A percentile compares a stretch with the other conserved stretches of the same genome.
phyloP scores from a whole-genome alignment of 1,140 invertebrate species.

The Epicauta chinensis region DNA sequence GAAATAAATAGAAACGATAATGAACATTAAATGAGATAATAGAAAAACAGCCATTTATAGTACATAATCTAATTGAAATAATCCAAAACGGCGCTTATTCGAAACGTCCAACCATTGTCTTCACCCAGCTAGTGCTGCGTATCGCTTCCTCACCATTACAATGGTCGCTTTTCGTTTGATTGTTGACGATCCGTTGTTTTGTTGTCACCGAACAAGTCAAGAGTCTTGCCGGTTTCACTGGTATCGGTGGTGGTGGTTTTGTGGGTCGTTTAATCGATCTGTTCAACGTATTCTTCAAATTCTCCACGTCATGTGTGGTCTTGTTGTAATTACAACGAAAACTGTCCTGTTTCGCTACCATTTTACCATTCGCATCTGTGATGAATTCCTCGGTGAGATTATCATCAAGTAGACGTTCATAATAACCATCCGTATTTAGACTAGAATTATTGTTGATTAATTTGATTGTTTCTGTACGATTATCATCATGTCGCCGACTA shows the following conservation, averaged over 20 bases:
- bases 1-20: no score
- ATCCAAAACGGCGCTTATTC: conserved; percentile 35
- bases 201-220: no score
- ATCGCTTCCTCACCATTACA: conserved; percentile 4
- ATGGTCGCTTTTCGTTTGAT: conserved; percentile 3
- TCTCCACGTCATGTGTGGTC: conserved; percentile 4
- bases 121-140: conserved; percentile 37
- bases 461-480: no score
- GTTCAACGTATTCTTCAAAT: conserved; percentile 1
- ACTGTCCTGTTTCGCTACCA: conserved; percentile 34
- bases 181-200: background rate
- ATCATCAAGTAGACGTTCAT: conserved; percentile 38
- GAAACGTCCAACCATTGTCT: conserved; percentile 39
- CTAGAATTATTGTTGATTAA: background rate
- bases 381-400: conserved; percentile 34
- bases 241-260: conserved; percentile 40
- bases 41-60: conserved; percentile 13
- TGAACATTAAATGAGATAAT: no score
- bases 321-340: conserved; percentile 28
- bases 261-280: conserved; percentile 25
- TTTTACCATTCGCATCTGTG: conserved; percentile 25
- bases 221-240: conserved; percentile 34
- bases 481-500: background rate
- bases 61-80: conserved; percentile 7
- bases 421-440: conserved; percentile 36